phyloP scores from a whole-genome alignment of 2,113 vertebrate genomes.

The Sinocyclocheilus rhinocerous region DNA sequence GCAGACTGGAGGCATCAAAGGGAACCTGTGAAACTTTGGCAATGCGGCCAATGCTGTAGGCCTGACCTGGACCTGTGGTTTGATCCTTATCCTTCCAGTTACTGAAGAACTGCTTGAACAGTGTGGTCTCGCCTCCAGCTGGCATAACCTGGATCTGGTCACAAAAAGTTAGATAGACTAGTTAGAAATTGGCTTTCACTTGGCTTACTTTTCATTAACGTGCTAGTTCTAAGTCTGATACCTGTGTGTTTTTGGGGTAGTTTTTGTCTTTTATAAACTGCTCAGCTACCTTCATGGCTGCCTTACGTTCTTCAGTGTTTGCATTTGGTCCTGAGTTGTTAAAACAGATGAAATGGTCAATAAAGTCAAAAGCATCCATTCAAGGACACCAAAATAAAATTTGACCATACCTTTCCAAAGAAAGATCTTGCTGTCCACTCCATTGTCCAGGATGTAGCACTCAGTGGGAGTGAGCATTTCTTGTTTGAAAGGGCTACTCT shows the following conservation, averaged over 20 bases:
- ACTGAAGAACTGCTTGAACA: conserved; percentile 78
- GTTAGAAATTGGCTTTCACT: background rate
- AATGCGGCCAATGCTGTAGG: conserved; percentile 64
- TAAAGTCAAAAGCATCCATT: background rate
- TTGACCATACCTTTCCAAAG: conserved; percentile 77
- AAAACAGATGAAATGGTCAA: background rate
- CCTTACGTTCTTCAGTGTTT: conserved; percentile 65
- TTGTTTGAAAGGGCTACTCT: conserved; percentile 74
- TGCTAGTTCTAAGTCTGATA: conserved; percentile 40
- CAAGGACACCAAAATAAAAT: background rate
- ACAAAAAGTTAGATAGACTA: background rate
- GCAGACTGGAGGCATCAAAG: conserved; percentile 72
- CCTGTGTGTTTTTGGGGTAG: conserved; percentile 70
- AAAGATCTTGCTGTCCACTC: conserved; percentile 66
- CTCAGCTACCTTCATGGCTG: conserved; percentile 61
- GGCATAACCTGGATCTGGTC: conserved; percentile 72
- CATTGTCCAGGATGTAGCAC: conserved; percentile 78
- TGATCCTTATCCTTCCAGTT: conserved; percentile 75
- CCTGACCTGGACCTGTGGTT: conserved; percentile 63
- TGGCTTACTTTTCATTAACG: too few species aligned
- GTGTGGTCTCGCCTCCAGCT: conserved; percentile 67
- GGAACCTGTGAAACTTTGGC: conserved; percentile 71
- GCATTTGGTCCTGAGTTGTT: conserved; percentile 62
- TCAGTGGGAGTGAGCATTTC: conserved; percentile 65
- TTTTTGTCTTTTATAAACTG: conserved; percentile 71